phyloP scores from a whole-genome alignment of 1,140 invertebrate species.

The Drosophila malerkotliana region DNA sequence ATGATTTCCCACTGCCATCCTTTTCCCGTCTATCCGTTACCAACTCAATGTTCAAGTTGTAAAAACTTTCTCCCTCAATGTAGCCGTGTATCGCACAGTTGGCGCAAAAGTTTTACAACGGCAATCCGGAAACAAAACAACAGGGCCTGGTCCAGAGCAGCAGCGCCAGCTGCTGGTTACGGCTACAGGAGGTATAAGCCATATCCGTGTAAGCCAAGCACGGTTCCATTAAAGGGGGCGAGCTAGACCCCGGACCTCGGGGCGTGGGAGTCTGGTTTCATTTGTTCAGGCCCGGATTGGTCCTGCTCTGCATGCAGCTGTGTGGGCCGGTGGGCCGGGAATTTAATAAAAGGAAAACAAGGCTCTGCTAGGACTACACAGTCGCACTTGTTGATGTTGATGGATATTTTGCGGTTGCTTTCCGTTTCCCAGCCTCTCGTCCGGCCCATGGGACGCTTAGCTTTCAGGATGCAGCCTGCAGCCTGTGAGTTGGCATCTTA shows the following conservation, averaged over 20 bases:
- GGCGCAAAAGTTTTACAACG: constrained; percentile 67
- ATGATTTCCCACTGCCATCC: constrained; percentile 11
- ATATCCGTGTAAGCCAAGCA: constrained; percentile 37
- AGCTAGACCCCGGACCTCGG: constrained; percentile 10
- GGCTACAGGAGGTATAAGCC: constrained; percentile 34
- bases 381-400: constrained; percentile 61
- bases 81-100: constrained; percentile 58
- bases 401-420: constrained; percentile 58
- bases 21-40: constrained; percentile 28
- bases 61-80: constrained; percentile 36
- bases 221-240: neutral
- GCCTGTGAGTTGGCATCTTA: constrained; percentile 21
- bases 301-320: constrained; percentile 30
- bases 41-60: constrained; percentile 37
- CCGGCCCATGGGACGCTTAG: constrained; percentile 15
- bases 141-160: constrained; percentile 6
- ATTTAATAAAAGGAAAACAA: constrained; percentile 63
- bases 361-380: constrained; percentile 39
- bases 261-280: constrained; percentile 40
- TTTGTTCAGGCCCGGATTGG: constrained; percentile 24
- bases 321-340: constrained; percentile 27
- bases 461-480: constrained; percentile 17
- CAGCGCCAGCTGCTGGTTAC: constrained; percentile 46
- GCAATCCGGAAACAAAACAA: constrained; percentile 41
- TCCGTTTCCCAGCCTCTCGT: neutral